A percentile compares a stretch with the other conserved stretches of the same genome.
Evolutionary conservation across 1,140 invertebrate species (phyloP).

Genomic region (Oppia nitens): DNA sequence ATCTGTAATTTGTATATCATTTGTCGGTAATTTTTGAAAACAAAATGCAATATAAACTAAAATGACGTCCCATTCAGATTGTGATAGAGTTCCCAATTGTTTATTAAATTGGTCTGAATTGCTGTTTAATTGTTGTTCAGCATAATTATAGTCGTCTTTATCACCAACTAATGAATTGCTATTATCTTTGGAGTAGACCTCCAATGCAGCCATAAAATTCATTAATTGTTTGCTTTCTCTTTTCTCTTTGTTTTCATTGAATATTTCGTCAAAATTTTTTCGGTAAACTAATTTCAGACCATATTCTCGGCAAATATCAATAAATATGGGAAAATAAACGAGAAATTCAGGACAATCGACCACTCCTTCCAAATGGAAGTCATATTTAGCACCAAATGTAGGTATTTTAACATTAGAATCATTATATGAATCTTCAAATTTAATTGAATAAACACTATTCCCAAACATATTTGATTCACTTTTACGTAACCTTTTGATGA

Average conservation of each 20-base stretch:
- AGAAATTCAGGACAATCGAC: conserved; percentile 98
- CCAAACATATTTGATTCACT: conserved; percentile 42
- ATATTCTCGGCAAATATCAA: conserved; percentile 61
- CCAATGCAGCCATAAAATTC: conserved; percentile 53
- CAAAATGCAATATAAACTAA: conserved; percentile 66
- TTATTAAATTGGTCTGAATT: conserved; percentile 17
- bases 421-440: conserved; percentile 42
- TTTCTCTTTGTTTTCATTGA: conserved; percentile 39
- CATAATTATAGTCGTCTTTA: conserved; percentile 51
- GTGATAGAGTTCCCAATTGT: conserved; percentile 49
- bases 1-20: too few species aligned
- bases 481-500: conserved; percentile 40
- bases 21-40: conserved; percentile 45
- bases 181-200: conserved; percentile 31
- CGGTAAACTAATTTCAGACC: conserved; percentile 57
- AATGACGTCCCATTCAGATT: conserved; percentile 80
- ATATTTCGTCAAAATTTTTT: conserved; percentile 63
- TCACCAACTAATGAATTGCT: conserved; percentile 38
- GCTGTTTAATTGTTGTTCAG: conserved; percentile 36
- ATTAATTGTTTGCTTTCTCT: conserved; percentile 44
- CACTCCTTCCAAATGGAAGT: conserved; percentile 85
- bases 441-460: conserved; percentile 68
- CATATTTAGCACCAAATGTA: conserved; percentile 88
- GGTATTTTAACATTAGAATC: conserved; percentile 38
- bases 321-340: conserved; percentile 72